Evolutionary conservation across 2,113 vertebrate genomes (phyloP).

Genomic region (Pteruthius melanotis): DNA sequence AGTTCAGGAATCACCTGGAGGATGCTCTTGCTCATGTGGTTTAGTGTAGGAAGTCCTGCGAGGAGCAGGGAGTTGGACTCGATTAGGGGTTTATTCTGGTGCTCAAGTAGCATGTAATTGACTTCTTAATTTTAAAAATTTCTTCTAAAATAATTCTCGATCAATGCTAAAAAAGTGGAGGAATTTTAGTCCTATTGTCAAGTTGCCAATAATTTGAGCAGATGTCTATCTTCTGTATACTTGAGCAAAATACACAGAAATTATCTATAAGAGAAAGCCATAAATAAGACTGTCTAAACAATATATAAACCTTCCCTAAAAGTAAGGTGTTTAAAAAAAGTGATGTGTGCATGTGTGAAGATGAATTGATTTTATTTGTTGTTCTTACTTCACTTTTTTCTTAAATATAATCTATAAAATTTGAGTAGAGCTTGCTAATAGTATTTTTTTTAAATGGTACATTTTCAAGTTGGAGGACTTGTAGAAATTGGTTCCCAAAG

Average conservation of each 20-base stretch:
- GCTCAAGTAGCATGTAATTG: not conserved
- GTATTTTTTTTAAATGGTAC: not conserved
- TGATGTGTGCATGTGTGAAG: fast-evolving
- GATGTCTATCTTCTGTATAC: not conserved
- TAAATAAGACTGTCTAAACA: not conserved
- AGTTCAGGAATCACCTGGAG: not conserved
- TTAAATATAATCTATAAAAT: not conserved
- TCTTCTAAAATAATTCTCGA: not conserved
- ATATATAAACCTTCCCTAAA: not conserved
- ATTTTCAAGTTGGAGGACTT: not conserved
- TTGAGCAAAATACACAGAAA: not conserved
- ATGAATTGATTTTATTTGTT: not conserved
- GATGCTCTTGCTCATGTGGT: not conserved
- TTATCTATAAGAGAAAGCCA: not conserved
- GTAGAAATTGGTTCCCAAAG: not conserved
- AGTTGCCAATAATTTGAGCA: not conserved
- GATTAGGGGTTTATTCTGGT: not conserved
- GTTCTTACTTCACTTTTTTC: not conserved
- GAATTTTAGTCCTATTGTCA: fast-evolving
- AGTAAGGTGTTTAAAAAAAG: not conserved
- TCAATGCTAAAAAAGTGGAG: not conserved
- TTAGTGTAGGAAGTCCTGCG: not conserved
- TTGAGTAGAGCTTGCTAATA: not conserved
- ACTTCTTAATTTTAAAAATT: not conserved
- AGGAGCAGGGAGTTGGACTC: not conserved